Evolutionary conservation across 1,140 invertebrate genomes (phyloP).

Genomic region (Bombyx mori): ASM3026992v2 NC_085127.1:14025501-14026000

Average conservation of each 20-base stretch:
- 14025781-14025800: constrained; percentile 82
- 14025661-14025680: constrained; percentile 48
- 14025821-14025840: not conserved
- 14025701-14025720: constrained; percentile 70
- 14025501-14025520: constrained; percentile 18
- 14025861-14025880: too few relatives aligned
- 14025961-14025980: too few relatives aligned
- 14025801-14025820: constrained; percentile 72
- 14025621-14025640: constrained; percentile 47
- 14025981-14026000: too few relatives aligned
- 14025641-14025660: constrained; percentile 35
- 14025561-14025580: not conserved
- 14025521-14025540: constrained; percentile 62
- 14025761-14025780: constrained; percentile 83
- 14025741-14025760: constrained; percentile 81
- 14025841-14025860: too few relatives aligned
- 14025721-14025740: constrained; percentile 73
- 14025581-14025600: constrained; percentile 17
- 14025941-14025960: too few relatives aligned
- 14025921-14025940: too few relatives aligned
- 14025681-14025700: constrained; percentile 73
- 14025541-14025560: constrained; percentile 25
- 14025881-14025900: too few relatives aligned
- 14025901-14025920: too few relatives aligned
- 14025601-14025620: constrained; percentile 46